These are phyloP conservation scores for Fratercula arctica DNA, from an alignment of 2,797 vertebrate species.

Conservation along the genomic window DNA sequence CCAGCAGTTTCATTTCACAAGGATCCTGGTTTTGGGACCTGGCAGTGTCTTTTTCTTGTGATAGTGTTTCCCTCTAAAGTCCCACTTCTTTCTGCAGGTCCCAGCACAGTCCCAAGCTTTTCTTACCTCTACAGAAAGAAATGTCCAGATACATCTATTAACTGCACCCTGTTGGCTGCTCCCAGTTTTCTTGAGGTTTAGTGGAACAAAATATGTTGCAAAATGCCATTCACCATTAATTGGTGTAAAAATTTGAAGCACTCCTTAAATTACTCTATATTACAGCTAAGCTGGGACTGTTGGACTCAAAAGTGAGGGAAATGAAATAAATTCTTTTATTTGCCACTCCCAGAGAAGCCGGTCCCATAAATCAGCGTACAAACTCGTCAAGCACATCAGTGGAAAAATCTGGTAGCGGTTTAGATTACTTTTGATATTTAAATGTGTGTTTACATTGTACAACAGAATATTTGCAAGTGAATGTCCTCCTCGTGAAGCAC, in stretches of 20 bases:
- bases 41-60: neutral
- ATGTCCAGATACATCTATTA: neutral
- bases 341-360: neutral
- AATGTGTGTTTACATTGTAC: neutral
- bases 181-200: neutral
- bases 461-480: neutral
- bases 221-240: neutral
- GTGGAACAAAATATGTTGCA: neutral
- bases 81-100: neutral
- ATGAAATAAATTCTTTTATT: neutral
- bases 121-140: neutral
- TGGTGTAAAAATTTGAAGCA: neutral
- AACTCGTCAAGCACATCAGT: neutral
- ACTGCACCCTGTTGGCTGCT: neutral
- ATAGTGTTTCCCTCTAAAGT: neutral
- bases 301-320: neutral
- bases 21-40: neutral
- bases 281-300: neutral
- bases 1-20: neutral
- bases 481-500: neutral
- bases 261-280: neutral
- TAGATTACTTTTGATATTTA: neutral
- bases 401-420: neutral
- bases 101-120: neutral
- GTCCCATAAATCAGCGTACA: neutral